Percentiles rank a stretch among this genome's conserved stretches.
These are phyloP conservation scores for Aspidapion aeneum DNA, from an alignment of 2,888 invertebrate genomes.

Conservation along the genomic window DNA sequence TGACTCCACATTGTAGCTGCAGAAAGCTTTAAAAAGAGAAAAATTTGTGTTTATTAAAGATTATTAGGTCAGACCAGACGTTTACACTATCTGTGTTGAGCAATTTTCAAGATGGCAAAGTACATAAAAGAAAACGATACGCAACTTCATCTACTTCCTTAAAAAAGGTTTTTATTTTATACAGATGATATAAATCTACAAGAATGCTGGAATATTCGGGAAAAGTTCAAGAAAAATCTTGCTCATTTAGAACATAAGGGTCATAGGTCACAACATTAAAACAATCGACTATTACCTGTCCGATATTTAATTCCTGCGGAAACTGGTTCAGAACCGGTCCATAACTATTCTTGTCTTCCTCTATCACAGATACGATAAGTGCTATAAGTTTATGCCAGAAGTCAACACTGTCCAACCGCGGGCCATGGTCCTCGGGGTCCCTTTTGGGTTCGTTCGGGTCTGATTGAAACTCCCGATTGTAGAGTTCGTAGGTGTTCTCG, in stretches of 20 bases:
- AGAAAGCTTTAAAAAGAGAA: constrained; percentile 80
- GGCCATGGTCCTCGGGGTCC: constrained; percentile 84
- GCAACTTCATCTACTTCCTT: too few species aligned
- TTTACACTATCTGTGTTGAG: too few species aligned
- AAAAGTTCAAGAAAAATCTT: too few species aligned
- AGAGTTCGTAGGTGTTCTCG: constrained; percentile 97
- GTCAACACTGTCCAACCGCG: constrained; percentile 84
- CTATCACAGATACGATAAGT: constrained; percentile 96
- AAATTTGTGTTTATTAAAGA: not conserved
- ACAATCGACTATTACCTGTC: too few species aligned
- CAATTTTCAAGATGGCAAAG: too few species aligned
- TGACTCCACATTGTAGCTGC: constrained; percentile 97
- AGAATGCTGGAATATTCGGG: too few species aligned
- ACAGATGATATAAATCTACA: too few species aligned
- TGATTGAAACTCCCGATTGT: constrained; percentile 86
- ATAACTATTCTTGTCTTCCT: constrained; percentile 98
- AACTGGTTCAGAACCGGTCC: constrained; percentile 98
- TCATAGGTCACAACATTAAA: too few species aligned
- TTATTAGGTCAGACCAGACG: too few species aligned
- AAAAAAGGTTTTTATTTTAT: too few species aligned
- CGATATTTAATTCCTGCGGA: constrained; percentile 98
- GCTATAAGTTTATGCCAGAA: constrained; percentile 99
- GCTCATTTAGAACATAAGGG: too few species aligned
- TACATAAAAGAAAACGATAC: not conserved
- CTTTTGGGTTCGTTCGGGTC: constrained; percentile 89